Base-by-base conservation (phyloP, 2,888 invertebrate species). In the Sisyra terminalis region DNA sequence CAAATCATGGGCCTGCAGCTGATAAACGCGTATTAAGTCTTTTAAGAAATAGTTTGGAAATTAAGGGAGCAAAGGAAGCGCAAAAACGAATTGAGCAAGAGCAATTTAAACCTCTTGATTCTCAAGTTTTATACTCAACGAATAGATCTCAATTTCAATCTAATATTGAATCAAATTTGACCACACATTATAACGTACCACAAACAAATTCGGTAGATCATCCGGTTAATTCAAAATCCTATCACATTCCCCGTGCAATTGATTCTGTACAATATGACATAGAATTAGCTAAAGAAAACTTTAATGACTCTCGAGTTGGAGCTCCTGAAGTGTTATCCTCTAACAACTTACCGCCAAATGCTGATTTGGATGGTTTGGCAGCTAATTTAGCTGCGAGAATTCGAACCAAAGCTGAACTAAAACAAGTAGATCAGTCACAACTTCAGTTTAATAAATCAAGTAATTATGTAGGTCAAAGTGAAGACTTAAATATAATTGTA, bases 371-470 rank as follows among this genome's bases (percentile, higher is more conserved):
- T 53, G 70, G 70, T 16, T 55, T 79, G 37, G 77, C 78, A 31
- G 71, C 70, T n/a, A 64, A 71, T 44, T 57, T 73, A 42, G 71
- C 75, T 3, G 76, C 83, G 9, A 70, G 86, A 54, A 87, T 88
- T 53, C 69, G 87, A 49, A 89, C 88, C 3, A 88, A 88, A 64
- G 88, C 84, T 2, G 88, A 88, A 62, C 63, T 87, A 32, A 89
- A 88, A 61, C 63, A 64, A 50, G 58, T 60, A 2, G 53, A 53
- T 16, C 49, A 54, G 14, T 41, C 49, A n/a, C 52, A 54, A 45
- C 16, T 46, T 5, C 24, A 24, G 7, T 24, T 31, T 14, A 39
- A n/a, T 32, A 17, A 35, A 17, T 32, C 14, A n/a, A 14, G 34
- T 30, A n/a, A 32, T 42, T 17, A 29, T 17, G 7, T 29, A 17